Conservation (phyloP, 2,797 vertebrate genomes). For the Enteromius thamalakanensis region DNA sequence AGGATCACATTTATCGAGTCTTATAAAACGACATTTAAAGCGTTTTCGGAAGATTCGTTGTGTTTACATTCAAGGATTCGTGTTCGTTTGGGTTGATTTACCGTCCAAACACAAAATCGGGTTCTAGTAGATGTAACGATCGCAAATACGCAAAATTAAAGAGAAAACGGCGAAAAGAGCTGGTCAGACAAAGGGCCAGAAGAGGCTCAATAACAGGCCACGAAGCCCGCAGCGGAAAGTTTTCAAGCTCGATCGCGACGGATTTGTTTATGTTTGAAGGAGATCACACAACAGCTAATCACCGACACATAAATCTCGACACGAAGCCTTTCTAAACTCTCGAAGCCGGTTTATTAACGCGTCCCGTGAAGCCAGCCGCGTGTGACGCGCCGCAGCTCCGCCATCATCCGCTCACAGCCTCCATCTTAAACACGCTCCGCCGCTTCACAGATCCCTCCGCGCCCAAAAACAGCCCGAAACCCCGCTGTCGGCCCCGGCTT, state of each 20-base stretch:
- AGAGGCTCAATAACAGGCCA: background rate
- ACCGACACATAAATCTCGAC: background rate
- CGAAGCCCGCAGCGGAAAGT: background rate
- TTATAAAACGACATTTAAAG: background rate
- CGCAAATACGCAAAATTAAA: no score
- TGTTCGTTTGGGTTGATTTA: background rate
- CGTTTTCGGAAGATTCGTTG: background rate
- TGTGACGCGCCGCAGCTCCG: constrained; percentile 41
- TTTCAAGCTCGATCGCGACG: background rate
- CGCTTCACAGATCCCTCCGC: background rate
- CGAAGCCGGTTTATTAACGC: no score
- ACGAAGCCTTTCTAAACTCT: fast-evolving
- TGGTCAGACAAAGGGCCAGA: background rate
- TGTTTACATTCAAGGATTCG: background rate
- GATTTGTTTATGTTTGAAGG: background rate
- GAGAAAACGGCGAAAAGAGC: no score
- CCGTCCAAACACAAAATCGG: no score
- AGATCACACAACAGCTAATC: no score
- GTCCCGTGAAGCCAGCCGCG: background rate
- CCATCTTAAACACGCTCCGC: constrained; percentile 69
- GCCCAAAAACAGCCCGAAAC: constrained; percentile 47
- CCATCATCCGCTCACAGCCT: constrained; percentile 65
- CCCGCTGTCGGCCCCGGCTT: constrained; percentile 58
- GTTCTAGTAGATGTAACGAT: fast-evolving
- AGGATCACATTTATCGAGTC: background rate